Conservation (phyloP, 1,140 invertebrate species). For the Conopomorpha cramerella region DNA sequence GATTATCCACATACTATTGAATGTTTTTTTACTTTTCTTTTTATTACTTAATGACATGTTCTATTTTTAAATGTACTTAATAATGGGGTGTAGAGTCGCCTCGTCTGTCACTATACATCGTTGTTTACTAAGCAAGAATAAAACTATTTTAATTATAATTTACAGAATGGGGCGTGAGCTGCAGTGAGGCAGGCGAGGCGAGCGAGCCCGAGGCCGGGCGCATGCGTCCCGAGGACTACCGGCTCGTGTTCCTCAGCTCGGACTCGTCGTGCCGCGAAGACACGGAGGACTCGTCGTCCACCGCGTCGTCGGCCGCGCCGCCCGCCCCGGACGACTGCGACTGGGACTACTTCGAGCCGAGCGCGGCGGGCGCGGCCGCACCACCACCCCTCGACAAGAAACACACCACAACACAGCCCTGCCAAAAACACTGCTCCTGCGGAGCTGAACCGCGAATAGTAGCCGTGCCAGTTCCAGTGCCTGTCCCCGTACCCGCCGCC, state of each 20-base stretch:
- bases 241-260: constrained; percentile 85
- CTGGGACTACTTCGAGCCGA: constrained; percentile 81
- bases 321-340: constrained; percentile 77
- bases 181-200: constrained; percentile 44
- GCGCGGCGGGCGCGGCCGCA: constrained; percentile 34
- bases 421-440: constrained; percentile 51
- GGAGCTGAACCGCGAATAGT: constrained; percentile 68
- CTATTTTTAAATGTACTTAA: neutral
- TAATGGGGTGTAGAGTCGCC: too few relatives aligned
- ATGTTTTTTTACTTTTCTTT: neutral
- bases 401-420: constrained; percentile 55
- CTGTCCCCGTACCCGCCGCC: constrained; percentile 71
- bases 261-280: constrained; percentile 81
- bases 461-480: constrained; percentile 78
- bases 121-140: too few relatives aligned
- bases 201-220: constrained; percentile 55
- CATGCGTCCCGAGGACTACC: constrained; percentile 76
- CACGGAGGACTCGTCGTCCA: constrained; percentile 74
- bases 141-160: constrained; percentile 15
- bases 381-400: constrained; percentile 28
- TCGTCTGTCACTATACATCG: too few relatives aligned
- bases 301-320: constrained; percentile 67
- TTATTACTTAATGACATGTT: neutral
- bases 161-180: constrained; percentile 47
- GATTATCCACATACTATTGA: too few relatives aligned